phyloP scores from a whole-genome alignment of 2,888 invertebrate genomes.

The Dexiosoma caninum region DNA sequence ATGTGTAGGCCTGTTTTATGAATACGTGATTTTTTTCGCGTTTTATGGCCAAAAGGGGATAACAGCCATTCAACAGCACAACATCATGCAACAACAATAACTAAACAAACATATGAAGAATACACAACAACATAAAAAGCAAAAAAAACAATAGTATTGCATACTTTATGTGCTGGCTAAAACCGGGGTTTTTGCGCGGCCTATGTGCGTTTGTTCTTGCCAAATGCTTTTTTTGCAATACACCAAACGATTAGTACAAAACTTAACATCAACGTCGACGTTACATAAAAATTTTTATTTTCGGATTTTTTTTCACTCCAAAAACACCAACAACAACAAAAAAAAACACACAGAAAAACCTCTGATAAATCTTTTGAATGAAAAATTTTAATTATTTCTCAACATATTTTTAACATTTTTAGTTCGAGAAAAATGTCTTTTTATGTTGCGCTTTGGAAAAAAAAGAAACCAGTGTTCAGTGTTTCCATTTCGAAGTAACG shows the following conservation, averaged over 20 bases:
- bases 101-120: conserved; percentile 29
- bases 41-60: conserved; percentile 39
- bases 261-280: conserved; percentile 77
- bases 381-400: conserved; percentile 42
- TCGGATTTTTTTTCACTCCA: conserved; percentile 73
- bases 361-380: conserved; percentile 53
- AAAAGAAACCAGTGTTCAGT: background rate
- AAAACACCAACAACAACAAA: conserved; percentile 70
- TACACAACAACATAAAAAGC: no score
- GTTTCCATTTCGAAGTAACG: background rate
- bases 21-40: conserved; percentile 61
- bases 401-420: conserved; percentile 1
- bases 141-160: conserved; percentile 32
- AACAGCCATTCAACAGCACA: conserved; percentile 6
- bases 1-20: conserved; percentile 57
- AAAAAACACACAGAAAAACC: conserved; percentile 61
- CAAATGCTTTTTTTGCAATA: conserved; percentile 73
- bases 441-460: background rate
- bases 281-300: conserved; percentile 77
- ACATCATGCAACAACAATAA: conserved; percentile 20
- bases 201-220: conserved; percentile 67
- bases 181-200: conserved; percentile 64
- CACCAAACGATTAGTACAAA: conserved; percentile 73
- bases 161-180: conserved; percentile 46
- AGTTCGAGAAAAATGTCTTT: background rate